These are phyloP conservation scores for Cnemophilus loriae DNA, from an alignment of 2,113 vertebrate species.

Conservation along the genomic window DNA sequence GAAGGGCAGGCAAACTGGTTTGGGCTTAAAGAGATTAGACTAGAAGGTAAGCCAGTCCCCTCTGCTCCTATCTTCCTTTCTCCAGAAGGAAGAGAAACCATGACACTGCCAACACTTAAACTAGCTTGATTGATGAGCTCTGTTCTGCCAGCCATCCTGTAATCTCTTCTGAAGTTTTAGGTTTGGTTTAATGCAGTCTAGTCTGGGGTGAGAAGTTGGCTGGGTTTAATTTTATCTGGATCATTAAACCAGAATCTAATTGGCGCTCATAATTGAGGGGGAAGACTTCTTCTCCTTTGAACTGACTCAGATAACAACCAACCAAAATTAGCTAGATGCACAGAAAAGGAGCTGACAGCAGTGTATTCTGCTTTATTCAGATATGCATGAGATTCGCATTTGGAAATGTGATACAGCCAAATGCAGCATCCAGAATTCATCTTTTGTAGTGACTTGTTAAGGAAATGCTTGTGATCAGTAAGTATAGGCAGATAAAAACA, in stretches of 20 bases:
- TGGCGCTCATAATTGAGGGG: background rate
- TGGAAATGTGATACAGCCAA: background rate
- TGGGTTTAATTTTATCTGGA: slow-evolving; percentile 5
- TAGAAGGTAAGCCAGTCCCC: background rate
- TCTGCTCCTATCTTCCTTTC: background rate
- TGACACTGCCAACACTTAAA: background rate
- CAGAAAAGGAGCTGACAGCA: slow-evolving; percentile 5
- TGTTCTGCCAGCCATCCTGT: background rate
- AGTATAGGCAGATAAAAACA: background rate
- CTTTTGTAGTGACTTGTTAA: background rate
- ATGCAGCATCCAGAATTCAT: background rate
- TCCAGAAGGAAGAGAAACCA: background rate
- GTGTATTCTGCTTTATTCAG: slow-evolving; percentile 20
- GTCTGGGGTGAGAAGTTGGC: background rate
- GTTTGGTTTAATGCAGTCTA: background rate
- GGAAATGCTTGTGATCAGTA: slow-evolving; percentile 20
- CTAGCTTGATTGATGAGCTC: slow-evolving; percentile 13
- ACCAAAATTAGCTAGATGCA: background rate
- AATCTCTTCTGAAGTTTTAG: slow-evolving; percentile 14
- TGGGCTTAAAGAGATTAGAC: background rate
- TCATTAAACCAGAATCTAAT: slow-evolving; percentile 33
- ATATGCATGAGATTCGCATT: slow-evolving; percentile 28
- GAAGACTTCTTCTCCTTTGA: background rate
- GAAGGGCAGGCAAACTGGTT: background rate
- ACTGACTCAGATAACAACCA: background rate